phyloP scores from a whole-genome alignment of 2,888 invertebrate species.

The Adineta ricciae region DNA sequence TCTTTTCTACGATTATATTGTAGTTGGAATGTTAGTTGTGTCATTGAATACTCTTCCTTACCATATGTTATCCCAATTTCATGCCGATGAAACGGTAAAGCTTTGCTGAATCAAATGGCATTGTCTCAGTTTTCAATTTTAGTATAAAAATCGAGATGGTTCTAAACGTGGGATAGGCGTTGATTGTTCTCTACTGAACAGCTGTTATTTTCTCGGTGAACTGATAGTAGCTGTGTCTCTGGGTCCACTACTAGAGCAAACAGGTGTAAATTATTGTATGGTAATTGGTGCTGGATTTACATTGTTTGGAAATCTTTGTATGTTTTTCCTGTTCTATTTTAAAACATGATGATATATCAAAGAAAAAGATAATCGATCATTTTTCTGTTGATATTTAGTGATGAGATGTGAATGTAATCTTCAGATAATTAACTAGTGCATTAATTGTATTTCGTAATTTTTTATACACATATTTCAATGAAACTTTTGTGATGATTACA shows the following conservation, averaged over 20 bases:
- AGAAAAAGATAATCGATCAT: background rate
- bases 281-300: background rate
- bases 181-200: conserved; percentile 2
- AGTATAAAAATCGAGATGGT: background rate
- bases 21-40: conserved; percentile 28
- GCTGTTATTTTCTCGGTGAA: conserved; percentile 16
- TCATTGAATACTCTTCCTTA: conserved; percentile 29
- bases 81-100: conserved; percentile 23
- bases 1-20: background rate
- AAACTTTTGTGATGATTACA: background rate
- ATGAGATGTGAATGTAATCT: background rate
- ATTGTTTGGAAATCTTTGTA: background rate
- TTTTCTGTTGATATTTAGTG: background rate
- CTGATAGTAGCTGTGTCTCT: background rate
- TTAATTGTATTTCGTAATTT: background rate
- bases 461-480: background rate
- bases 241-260: background rate
- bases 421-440: background rate
- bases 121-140: too few species aligned
- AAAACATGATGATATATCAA: background rate
- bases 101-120: too few species aligned
- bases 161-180: background rate
- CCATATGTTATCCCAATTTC: conserved; percentile 33
- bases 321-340: background rate
- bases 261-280: background rate